phyloP scores from a whole-genome alignment of 2,888 invertebrate genomes.

The Dasypolia templi region DNA sequence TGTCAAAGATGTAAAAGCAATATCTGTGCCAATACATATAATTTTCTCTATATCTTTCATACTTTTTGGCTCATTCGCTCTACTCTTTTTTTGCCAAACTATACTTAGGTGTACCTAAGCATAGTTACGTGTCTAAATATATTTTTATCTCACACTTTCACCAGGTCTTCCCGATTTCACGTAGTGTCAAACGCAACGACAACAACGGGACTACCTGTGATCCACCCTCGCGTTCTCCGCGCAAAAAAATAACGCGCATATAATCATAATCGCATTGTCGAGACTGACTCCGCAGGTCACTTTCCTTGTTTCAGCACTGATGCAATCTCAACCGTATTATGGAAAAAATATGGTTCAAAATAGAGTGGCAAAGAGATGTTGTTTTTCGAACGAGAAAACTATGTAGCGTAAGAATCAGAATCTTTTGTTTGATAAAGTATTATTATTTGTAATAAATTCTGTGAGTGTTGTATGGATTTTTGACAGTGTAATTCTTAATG shows the following conservation, averaged over 20 bases:
- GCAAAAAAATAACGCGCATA: slow-evolving; percentile 74
- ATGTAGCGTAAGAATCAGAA: slow-evolving; percentile 69
- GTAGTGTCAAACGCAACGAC: slow-evolving; percentile 50
- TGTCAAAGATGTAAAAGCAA: too few species aligned
- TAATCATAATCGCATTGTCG: slow-evolving; percentile 74
- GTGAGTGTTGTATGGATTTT: slow-evolving; percentile 57
- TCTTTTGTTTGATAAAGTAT: slow-evolving; percentile 67
- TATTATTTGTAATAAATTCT: slow-evolving; percentile 67
- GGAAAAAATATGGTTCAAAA: slow-evolving; percentile 23
- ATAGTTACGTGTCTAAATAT: neutral
- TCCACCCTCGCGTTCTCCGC: slow-evolving; percentile 71
- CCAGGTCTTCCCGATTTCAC: slow-evolving; percentile 1
- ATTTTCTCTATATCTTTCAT: neutral
- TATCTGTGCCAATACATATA: neutral
- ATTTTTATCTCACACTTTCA: neutral
- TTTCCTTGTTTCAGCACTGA: slow-evolving; percentile 56
- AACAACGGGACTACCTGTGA: slow-evolving; percentile 58
- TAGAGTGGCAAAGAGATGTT: slow-evolving; percentile 37
- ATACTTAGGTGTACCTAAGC: neutral
- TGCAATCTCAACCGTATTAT: slow-evolving; percentile 39
- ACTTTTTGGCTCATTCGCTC: neutral
- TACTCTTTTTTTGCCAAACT: neutral
- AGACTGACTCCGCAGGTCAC: slow-evolving; percentile 69
- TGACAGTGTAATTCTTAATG: slow-evolving; percentile 62
- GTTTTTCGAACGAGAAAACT: slow-evolving; percentile 65